phyloP scores from a whole-genome alignment of 2,888 invertebrate species.

The Agonopterix subpropinquella region DNA sequence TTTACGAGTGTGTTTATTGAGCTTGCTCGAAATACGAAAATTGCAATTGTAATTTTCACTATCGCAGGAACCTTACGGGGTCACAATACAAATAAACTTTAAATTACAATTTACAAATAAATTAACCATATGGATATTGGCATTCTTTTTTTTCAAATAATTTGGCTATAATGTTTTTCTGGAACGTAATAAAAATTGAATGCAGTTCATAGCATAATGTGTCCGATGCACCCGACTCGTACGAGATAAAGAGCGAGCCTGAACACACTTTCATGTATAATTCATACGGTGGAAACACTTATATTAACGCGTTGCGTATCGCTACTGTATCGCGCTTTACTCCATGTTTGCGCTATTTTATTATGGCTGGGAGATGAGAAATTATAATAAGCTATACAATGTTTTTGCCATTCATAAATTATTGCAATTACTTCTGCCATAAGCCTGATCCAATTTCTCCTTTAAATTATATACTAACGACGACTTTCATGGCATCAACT shows the following conservation, averaged over 20 bases:
- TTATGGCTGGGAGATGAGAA: constrained; percentile 38
- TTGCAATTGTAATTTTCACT: constrained; percentile 52
- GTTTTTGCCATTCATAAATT: too few species aligned
- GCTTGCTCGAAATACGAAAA: constrained; percentile 61
- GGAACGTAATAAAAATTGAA: constrained; percentile 30
- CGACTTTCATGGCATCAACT: too few species aligned
- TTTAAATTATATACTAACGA: too few species aligned
- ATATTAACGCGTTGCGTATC: constrained; percentile 49
- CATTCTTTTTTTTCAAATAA: too few species aligned
- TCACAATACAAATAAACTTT: too few species aligned
- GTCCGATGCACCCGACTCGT: constrained; percentile 36
- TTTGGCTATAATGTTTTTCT: constrained; percentile 12
- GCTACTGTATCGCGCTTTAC: constrained; percentile 24
- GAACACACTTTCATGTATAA: constrained; percentile 46
- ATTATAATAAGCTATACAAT: constrained; percentile 26
- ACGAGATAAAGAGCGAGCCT: constrained; percentile 35
- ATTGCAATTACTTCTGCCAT: too few species aligned
- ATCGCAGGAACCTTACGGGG: constrained; percentile 11
- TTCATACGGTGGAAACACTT: constrained; percentile 52
- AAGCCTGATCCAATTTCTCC: too few species aligned
- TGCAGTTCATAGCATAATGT: constrained; percentile 34
- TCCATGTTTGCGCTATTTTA: constrained; percentile 26
- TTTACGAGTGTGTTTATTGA: constrained; percentile 75
- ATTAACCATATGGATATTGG: too few species aligned
- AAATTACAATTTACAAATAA: too few species aligned